Evolutionary conservation across 2,888 invertebrate genomes (phyloP), one percentile per base, ranked within the genome.

Genomic region (Synanthedon myopaeformis): DNA sequence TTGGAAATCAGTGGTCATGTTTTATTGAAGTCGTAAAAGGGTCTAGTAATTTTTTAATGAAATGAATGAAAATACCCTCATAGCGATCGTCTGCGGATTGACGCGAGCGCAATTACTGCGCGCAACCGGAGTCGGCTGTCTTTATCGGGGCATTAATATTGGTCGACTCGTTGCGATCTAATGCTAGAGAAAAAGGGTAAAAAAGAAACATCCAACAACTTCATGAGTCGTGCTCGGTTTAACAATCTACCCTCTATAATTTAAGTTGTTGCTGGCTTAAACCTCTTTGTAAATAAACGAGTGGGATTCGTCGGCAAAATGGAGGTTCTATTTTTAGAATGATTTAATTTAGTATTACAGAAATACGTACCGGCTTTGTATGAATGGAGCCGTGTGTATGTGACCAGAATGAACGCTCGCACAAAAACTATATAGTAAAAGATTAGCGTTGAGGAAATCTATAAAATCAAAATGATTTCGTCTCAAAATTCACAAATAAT

Each of bases 171-270:
- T 59, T 60, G 56, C 48, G 56, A 62, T 66, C 67, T 66, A 69
- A 66, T 61, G 58, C 58, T 59, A 55, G 41, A 49, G 48, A 41
- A 35, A 57, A 55, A 65, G 67, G 66, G 64, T 65, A 70, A 67
- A 67, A 65, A 64, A 17, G 63, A 35, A 35, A 35, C 35, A 58
- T 59, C 59, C 64, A 65, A 72, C 69, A 68, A 69, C 69, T 73
- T 69, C 67, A 70, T 67, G 67, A 66, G 66, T 70, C 74, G 70
- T 73, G 72, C 64, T 66, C 62, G 66, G 66, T 68, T 65, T 62
- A 66, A 64, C 65, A 61, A 59, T 61, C 61, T 61, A 62, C 60
- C 64, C 66, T 62, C 69, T 71, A 67, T 70, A 70, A 70, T 73
- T 71, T 69, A 62, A 68, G 61, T 57, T 61, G 58, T 41, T 55